A percentile compares a stretch with the other conserved stretches of the same genome.
Evolutionary conservation across 2,888 invertebrate genomes (phyloP).

Genomic region (Micropterix aruncella): DNA sequence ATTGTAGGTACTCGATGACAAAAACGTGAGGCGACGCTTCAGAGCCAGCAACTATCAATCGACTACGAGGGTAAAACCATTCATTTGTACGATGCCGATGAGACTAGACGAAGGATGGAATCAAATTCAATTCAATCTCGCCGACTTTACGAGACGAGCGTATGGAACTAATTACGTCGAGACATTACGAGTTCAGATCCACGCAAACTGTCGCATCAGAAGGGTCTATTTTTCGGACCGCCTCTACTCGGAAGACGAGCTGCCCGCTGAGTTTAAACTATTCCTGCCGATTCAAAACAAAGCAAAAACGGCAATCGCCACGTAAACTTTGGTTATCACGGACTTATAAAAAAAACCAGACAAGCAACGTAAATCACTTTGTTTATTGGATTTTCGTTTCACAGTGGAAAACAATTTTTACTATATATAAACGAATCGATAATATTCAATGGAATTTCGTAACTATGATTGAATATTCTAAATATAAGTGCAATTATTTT

Average conservation of each 20-base stretch:
- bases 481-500: too few relatives aligned
- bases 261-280: conserved; percentile 91
- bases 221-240: conserved; percentile 84
- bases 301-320: conserved; percentile 38
- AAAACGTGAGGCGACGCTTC: conserved; percentile 77
- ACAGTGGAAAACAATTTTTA: not conserved
- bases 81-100: conserved; percentile 96
- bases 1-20: conserved; percentile 81
- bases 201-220: conserved; percentile 89
- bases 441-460: too few relatives aligned
- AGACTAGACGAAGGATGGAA: conserved; percentile 92
- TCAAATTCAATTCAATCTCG: conserved; percentile 88
- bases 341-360: not conserved
- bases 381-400: not conserved
- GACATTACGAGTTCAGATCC: conserved; percentile 81
- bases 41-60: conserved; percentile 93
- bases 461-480: too few relatives aligned
- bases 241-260: conserved; percentile 85
- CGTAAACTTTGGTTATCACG: conserved; percentile 17
- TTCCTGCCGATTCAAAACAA: conserved; percentile 86
- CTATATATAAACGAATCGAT: too few relatives aligned
- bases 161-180: conserved; percentile 96
- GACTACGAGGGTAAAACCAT: conserved; percentile 88
- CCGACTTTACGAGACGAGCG: conserved; percentile 84
- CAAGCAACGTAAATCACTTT: not conserved